Conservation (phyloP, 2,888 invertebrate species). For the Andrena fulva region DNA sequence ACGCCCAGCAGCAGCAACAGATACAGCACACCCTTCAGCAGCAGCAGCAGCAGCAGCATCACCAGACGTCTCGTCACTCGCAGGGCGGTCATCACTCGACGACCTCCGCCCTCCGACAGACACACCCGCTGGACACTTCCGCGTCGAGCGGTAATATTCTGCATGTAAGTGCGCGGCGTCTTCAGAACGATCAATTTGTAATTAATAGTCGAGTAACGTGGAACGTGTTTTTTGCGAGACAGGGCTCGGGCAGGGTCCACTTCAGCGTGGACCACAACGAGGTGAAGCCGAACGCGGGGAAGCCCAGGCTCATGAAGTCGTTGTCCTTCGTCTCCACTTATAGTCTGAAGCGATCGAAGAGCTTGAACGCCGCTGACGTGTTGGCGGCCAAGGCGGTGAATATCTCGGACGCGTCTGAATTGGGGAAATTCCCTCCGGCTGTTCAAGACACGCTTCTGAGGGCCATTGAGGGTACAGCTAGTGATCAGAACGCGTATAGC, state of each 20-base stretch:
- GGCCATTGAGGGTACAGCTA: conserved; percentile 88
- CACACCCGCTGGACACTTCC: conserved; percentile 84
- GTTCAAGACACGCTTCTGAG: conserved; percentile 91
- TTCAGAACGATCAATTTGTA: no score
- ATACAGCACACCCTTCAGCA: conserved; percentile 83
- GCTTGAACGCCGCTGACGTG: conserved; percentile 91
- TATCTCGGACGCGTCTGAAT: conserved; percentile 88
- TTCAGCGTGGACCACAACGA: conserved; percentile 78
- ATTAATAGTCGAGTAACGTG: background rate
- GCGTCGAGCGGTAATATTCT: conserved; percentile 89
- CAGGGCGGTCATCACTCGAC: conserved; percentile 62
- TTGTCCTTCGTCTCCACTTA: conserved; percentile 82
- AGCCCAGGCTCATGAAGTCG: conserved; percentile 82
- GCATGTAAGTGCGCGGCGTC: conserved; percentile 83
- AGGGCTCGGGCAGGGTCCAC: conserved; percentile 80
- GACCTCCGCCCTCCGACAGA: conserved; percentile 73
- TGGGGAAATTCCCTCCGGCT: conserved; percentile 91
- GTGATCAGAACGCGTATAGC: background rate
- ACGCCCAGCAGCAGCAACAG: conserved; percentile 86
- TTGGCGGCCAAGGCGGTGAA: conserved; percentile 87
- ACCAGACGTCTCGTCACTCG: conserved; percentile 61
- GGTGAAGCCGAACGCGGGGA: conserved; percentile 65
- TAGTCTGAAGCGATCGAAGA: conserved; percentile 92
- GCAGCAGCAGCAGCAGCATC: conserved; percentile 61
- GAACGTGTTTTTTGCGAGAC: conserved; percentile 9